Evolutionary conservation across 2,888 invertebrate species (phyloP), one percentile per base, ranked within the genome.

Genomic region (Anoplius nigerrimus): DNA sequence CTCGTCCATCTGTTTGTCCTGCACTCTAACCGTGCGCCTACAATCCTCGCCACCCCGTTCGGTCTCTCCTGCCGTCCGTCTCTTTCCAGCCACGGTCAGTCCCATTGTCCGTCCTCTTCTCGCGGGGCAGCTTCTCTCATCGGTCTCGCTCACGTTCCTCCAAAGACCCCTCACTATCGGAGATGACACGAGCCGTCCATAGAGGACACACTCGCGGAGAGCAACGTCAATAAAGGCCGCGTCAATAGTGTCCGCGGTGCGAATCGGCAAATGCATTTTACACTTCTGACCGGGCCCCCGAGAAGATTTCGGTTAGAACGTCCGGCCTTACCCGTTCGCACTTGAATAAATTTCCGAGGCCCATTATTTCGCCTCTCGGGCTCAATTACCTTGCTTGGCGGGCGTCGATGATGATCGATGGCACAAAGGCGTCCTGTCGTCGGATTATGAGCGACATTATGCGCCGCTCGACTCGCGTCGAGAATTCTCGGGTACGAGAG

Each of bases 201-300:
- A 61, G 68, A 79, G 79, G 73, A 70, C 75, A 72, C 76, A 77
- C 74, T 72, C 69, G 22, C 61, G 66, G 56, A 83, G 83, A 81
- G 82, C 76, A 78, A 64, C 67, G 80, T 77, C 79, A 83, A 83
- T 83, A 83, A 78, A 79, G 80, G 77, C 72, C 11, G 70, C n/a
- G n/a, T n/a, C n/a, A n/a, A n/a, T n/a, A n/a, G n/a, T 66, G 67
- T 76, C 70, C 78, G 76, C 76, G 56, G 79, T 75, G 75, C 70
- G 75, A 79, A 78, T 81, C 77, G 74, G 70, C 75, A 79, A 75
- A 79, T 76, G 71, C 61, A 54, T 61, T 69, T 73, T 69, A 62
- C 61, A 68, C 78, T 78, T 68, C 74, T 69, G 79, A 70, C 71
- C 64, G 61, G 58, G 52, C 22, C 59, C 6, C 20, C 18, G 68